Conservation (phyloP, 2,797 vertebrate species). For the Xerus rutilus region DNA sequence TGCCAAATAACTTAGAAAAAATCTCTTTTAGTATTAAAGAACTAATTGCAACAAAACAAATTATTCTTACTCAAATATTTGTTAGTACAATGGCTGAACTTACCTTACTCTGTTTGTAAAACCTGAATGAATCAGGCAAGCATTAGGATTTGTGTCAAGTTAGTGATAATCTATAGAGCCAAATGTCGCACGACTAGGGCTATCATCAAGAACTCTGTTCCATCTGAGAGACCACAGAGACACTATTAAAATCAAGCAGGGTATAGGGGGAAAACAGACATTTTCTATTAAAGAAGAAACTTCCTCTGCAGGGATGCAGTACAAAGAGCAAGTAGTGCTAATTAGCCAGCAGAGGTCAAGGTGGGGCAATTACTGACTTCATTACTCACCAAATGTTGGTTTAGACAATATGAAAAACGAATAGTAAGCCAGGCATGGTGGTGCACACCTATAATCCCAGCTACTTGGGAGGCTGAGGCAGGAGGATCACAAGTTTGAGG, state of each 20-base stretch:
- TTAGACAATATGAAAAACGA: neutral
- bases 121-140: neutral
- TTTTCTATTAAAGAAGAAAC: neutral
- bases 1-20: neutral
- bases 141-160: neutral
- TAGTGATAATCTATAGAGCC: neutral
- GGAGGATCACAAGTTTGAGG: too few relatives aligned
- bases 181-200: neutral
- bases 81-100: neutral
- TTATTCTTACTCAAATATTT: neutral
- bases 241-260: neutral
- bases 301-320: neutral
- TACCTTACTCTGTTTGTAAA: neutral
- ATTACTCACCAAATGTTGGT: neutral
- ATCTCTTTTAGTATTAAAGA: neutral
- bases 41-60: neutral
- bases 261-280: neutral
- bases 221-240: neutral
- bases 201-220: neutral
- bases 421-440: too few relatives aligned
- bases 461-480: too few relatives aligned
- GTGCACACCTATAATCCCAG: too few relatives aligned
- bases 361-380: too few relatives aligned
- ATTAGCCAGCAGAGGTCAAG: neutral
- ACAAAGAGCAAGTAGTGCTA: neutral